Base-by-base conservation (phyloP, 1,140 invertebrate genomes). In the Zaprionus ghesquierei region DNA sequence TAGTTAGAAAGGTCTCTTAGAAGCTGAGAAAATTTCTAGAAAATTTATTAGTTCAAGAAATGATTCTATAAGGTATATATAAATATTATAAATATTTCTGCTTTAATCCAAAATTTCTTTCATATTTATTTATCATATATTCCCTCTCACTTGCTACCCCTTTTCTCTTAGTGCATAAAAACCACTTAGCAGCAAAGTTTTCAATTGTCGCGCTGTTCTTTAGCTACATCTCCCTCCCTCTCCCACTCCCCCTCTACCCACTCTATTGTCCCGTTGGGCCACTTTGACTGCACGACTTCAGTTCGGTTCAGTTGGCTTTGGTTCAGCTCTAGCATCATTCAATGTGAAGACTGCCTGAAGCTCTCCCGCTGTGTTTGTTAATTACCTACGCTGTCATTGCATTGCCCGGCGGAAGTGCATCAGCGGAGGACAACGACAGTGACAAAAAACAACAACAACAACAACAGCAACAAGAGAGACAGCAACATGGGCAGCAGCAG, bases 301-400 rank as follows among this genome's bases (percentile, higher is more conserved):
- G 35, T 51, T 59, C 41, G 38, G 50, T 49, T 60, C 56, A 65
- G 64, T 15, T n/a, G 27, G 23, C 68, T 29, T 38, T 51, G 41
- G 44, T 20, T 15, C 9, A 27, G 33, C 44, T 58, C 33, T 20
- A 29, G 25, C 41, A 29, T 63, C 50, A 22, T 27, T 3, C 25
- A 25, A 27, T n/a, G 23, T 12, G 23, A 12, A 22, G n/a, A 51
- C 49, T 23, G 22, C n/a, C 35, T 25, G 50, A 54, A 15, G n/a
- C n/a, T n/a, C 29, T 38, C 72, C 65, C 64, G 72, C 64, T 79
- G 82, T 51, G 75, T 76, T 41, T 73, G 79, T 89, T 87, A 87
- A 87, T 87, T 87, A 87, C 75, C 75, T 70, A 66, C 65, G 69
- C 54, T 22, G 64, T 68, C 64, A 63, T 25, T 64, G 35, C 55